Evolutionary conservation across 2,888 invertebrate genomes (phyloP).

Genomic region (Chrysina gloriosa): DNA sequence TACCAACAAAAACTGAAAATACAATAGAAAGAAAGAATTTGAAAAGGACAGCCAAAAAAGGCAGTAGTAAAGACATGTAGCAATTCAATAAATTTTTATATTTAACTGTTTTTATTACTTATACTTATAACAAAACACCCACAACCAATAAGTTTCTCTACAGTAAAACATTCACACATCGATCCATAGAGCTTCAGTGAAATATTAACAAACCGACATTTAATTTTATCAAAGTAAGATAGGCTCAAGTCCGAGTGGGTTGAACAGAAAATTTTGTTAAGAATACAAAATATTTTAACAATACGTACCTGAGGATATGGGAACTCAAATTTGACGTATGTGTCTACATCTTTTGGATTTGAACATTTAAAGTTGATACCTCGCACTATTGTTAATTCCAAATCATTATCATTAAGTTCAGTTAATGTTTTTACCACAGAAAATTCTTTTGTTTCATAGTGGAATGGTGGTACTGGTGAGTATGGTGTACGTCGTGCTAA

Average conservation of each 20-base stretch:
- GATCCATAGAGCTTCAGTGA: too few species aligned
- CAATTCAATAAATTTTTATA: too few species aligned
- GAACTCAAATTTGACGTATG: conserved; percentile 93
- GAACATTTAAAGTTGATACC: conserved; percentile 88
- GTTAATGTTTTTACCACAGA: conserved; percentile 93
- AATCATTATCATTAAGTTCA: conserved; percentile 91
- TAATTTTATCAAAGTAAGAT: too few species aligned
- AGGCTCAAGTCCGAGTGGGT: not conserved
- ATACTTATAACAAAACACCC: too few species aligned
- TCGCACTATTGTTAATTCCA: conserved; percentile 86
- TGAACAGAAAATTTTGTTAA: not conserved
- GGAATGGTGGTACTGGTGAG: conserved; percentile 84
- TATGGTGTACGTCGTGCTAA: conserved; percentile 74
- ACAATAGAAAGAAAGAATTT: too few species aligned
- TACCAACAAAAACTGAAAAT: too few species aligned
- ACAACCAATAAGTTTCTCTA: too few species aligned
- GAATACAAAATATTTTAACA: not conserved
- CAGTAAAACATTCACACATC: too few species aligned
- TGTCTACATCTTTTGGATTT: conserved; percentile 89
- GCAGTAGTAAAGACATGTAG: too few species aligned
- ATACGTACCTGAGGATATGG: conserved; percentile 87
- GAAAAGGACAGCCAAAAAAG: too few species aligned
- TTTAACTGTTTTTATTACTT: too few species aligned
- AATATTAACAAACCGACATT: too few species aligned
- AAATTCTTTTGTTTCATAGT: conserved; percentile 91